Evolutionary conservation across 1,140 invertebrate genomes (phyloP), one percentile per base, ranked within the genome.

Genomic region (Hydropsyche tenuis): DNA sequence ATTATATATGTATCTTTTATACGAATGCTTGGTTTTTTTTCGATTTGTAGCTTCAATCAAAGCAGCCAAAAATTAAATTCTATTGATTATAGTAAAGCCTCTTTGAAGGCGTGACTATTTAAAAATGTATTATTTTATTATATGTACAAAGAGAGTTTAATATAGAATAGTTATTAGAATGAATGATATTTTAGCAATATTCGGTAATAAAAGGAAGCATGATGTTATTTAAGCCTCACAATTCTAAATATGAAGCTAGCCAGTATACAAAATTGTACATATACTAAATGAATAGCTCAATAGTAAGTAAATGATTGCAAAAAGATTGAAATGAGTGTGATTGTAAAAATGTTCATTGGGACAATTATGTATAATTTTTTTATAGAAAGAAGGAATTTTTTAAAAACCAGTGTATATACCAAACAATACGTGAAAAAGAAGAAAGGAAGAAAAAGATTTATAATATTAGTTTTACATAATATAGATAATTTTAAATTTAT

Each of bases 251-350:
- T 9, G 30, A 37, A 53, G 48, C 48, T 53, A 18, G 20, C 20
- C 48, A 60, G 56, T 25, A 23, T 25, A 25, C 25, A 60, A 22
- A 22, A 9, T 22, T 60, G 1, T 12, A 14, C 56, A 7, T 27
- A 3, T 48, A 48, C 16, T 48, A 48, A 53, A 18, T 53, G 48
- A 53, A 37, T 37, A 37, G 30, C 30, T 4, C n/a, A 37, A 37
- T 37, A 4, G 30, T 37, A 37, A 9, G 30, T 37, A 37, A 37
- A 60, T 60, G 56, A 60, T 60, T 25, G 56, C 56, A 25, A 3
- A 37, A 53, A 60, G 2, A 23, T 60, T 12, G 56, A 60, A 60
- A 60, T 60, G 56, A 60, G 22, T 60, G 23, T 60, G 56, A 60
- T 60, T 60, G 23, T 25, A 27, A 12, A n/a, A 60, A 60, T 60